Evolutionary conservation across 2,113 vertebrate species (phyloP), one percentile per base, ranked within the genome.

Genomic region (Typhlomys cinereus): DNA sequence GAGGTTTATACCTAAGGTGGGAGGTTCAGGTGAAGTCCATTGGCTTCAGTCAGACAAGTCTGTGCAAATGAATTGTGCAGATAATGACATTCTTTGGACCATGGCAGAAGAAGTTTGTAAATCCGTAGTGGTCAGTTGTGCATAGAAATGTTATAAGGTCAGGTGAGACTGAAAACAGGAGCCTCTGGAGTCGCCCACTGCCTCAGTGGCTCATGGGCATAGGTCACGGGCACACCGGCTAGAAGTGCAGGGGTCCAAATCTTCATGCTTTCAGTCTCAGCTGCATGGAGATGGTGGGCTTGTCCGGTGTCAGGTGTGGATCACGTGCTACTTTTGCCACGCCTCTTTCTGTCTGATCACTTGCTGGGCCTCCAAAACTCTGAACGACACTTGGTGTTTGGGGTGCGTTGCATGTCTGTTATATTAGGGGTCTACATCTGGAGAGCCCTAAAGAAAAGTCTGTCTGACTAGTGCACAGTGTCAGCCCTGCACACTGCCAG

Each of bases 41-140:
- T 84, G 67, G 39, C 27, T 21, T 46, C 46, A 54, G 61, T 62
- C 39, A 81, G n/a, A 8, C 81, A 48, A 2, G 18, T 5, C 44
- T 69, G 29, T 83, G n/a, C n/a, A n/a, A n/a, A n/a, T n/a, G n/a
- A n/a, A n/a, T n/a, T n/a, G n/a, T n/a, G n/a, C n/a, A n/a, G n/a
- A n/a, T n/a, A n/a, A n/a, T n/a, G n/a, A n/a, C n/a, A n/a, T n/a
- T n/a, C n/a, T n/a, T n/a, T n/a, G n/a, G n/a, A n/a, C n/a, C n/a
- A n/a, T n/a, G 64, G 39, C 41, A 90, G 88, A 80, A 75, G 50
- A 90, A 25, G 21, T 78, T 78, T 86, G 29, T 83, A 73, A 79
- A 79, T n/a, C 21, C 54, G 25, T 82, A 61, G 39, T 15, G 41
- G 44, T 84, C 73, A 88, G 0, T 74, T 41, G 13, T 88, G 23